Evolutionary conservation across 30 jellyfish, hydroid and myxozoan genomes (phyloP), one percentile per base, ranked within the genome.

Genomic region (Sanderia malayensis): DNA sequence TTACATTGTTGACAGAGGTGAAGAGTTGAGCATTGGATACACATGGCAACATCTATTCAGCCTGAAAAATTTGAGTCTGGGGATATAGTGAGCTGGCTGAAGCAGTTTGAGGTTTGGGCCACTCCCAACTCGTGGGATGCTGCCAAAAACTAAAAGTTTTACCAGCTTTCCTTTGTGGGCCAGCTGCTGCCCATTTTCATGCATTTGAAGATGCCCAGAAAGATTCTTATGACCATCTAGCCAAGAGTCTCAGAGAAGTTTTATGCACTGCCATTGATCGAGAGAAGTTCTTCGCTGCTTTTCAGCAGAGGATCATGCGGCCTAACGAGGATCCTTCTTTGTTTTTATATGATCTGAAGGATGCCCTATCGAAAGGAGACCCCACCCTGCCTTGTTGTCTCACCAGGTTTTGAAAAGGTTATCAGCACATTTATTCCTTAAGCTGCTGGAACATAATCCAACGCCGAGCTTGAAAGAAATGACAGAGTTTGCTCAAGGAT

Each of bases 91-190:
- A 18, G 47, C 15, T 70, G 82, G 82, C 74, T 70, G 15, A 70
- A 58, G 4, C 73, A 70, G 52, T 70, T 70, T 70, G 73, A 70
- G 1, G 74, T 44, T 4, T 45, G 82, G 30, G 82, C 70, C 23
- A n/a, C 71, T 4, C 71, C 82, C 1, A 70, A 70, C 18, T 9
- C 18, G 2, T 70, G 73, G 82, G 82, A 44, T 52, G 82, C 2
- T 18, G 82, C 21, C 15, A 22, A 44, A 1, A 70, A 70, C 31
- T 22, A 44, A 18, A 0, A n/a, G 2, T 3, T 10, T 22, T 70
- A 27, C 82, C 82, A 20, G n/a, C n/a, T n/a, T n/a, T n/a, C n/a
- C n/a, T n/a, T n/a, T n/a, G n/a, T n/a, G n/a, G n/a, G n/a, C n/a
- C n/a, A n/a, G n/a, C n/a, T n/a, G n/a, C n/a, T n/a, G n/a, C n/a